Evolutionary conservation across 2,113 vertebrate species (phyloP).

Genomic region (Ammodytes dubius): DNA sequence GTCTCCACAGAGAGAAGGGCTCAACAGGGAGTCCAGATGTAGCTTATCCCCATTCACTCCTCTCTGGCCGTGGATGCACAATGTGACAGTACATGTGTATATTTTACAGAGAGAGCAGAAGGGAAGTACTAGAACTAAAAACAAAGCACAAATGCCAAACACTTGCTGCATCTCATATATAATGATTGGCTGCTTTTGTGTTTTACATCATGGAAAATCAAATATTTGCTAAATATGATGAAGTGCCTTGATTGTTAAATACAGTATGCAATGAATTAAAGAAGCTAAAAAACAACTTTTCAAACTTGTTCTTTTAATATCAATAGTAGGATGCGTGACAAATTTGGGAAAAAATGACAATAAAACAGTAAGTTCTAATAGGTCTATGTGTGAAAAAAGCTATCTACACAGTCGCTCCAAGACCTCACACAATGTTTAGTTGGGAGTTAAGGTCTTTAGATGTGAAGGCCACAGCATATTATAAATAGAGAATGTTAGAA

Average conservation of each 20-base stretch:
- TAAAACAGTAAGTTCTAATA: background rate
- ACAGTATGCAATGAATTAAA: background rate
- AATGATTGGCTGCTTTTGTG: background rate
- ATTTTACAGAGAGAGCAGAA: constrained; percentile 16
- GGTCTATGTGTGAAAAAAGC: background rate
- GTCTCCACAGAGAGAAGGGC: constrained; percentile 47
- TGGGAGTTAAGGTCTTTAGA: background rate
- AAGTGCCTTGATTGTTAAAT: background rate
- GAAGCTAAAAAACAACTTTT: background rate
- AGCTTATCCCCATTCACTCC: constrained; percentile 43
- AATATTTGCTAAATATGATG: background rate
- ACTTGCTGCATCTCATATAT: background rate
- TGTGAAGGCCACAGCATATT: background rate
- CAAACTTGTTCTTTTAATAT: background rate
- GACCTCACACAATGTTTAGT: background rate
- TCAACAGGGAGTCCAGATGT: constrained; percentile 58
- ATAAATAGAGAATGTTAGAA: background rate
- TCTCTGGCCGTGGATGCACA: constrained; percentile 19
- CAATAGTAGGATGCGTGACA: background rate
- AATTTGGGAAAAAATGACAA: background rate
- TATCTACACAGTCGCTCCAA: background rate
- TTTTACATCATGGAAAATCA: background rate
- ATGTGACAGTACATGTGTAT: constrained; percentile 18
- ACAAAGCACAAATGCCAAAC: background rate
- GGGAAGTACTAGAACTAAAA: background rate